These are phyloP conservation scores for Caenorhabditis briggsae DNA, from an alignment of 1,140 invertebrate species.

Conservation along the genomic window DNA sequence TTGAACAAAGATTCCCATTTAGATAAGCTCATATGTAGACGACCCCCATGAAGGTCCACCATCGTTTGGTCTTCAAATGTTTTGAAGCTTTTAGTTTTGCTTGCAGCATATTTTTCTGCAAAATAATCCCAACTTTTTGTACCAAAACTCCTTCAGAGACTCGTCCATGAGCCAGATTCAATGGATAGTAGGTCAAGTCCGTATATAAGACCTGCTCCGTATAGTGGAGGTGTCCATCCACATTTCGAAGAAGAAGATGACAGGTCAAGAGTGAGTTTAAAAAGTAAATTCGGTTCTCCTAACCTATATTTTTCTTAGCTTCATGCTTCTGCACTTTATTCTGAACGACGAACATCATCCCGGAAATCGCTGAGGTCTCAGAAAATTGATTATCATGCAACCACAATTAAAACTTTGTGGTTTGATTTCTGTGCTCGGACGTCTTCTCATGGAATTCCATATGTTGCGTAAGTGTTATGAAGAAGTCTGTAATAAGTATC, in stretches of 20 bases:
- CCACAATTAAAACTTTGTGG: conserved; percentile 69
- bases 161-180: conserved; percentile 48
- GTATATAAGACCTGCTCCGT: conserved; percentile 45
- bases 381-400: conserved; percentile 67
- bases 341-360: neutral
- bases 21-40: conserved; percentile 15
- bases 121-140: neutral
- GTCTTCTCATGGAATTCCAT: conserved; percentile 77
- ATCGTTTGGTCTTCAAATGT: neutral
- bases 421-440: conserved; percentile 77
- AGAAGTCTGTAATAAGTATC: neutral
- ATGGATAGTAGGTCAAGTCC: conserved; percentile 45
- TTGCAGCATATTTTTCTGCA: neutral
- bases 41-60: neutral
- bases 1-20: conserved; percentile 56
- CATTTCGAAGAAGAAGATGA: conserved; percentile 50
- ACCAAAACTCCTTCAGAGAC: neutral
- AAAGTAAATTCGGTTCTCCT: neutral
- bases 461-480: conserved; percentile 70
- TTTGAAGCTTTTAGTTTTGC: neutral
- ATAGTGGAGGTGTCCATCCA: conserved; percentile 40
- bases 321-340: neutral
- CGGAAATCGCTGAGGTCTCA: conserved; percentile 29
- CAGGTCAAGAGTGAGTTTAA: conserved; percentile 17
- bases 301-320: neutral